These are phyloP conservation scores for Actinia tenebrosa DNA, from an alignment of 64 coral and sea anemone genomes.

Conservation along the genomic window DNA sequence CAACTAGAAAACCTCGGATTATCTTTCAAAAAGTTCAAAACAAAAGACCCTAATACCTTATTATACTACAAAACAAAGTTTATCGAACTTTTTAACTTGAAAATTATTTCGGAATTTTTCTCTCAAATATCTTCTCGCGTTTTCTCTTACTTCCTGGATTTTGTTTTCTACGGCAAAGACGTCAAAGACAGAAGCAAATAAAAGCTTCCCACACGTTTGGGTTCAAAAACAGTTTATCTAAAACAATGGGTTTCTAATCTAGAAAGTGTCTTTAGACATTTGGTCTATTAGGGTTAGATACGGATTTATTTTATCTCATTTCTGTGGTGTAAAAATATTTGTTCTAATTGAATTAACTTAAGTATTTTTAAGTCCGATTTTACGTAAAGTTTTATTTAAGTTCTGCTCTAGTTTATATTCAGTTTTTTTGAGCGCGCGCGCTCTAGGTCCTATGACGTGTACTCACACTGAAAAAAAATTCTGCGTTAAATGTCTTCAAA, in stretches of 20 bases:
- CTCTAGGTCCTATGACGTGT: too few relatives aligned
- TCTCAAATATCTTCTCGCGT: neutral
- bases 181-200: neutral
- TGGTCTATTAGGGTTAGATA: neutral
- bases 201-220: neutral
- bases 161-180: too few relatives aligned
- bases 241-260: neutral
- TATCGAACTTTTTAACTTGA: neutral
- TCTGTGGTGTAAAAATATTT: too few relatives aligned
- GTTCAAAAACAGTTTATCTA: neutral
- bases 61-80: neutral
- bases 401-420: too few relatives aligned
- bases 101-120: neutral
- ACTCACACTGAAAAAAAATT: too few relatives aligned
- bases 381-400: too few relatives aligned
- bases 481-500: too few relatives aligned
- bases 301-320: too few relatives aligned
- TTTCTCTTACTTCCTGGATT: neutral
- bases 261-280: neutral
- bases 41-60: neutral
- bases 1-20: neutral
- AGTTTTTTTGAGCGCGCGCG: too few relatives aligned
- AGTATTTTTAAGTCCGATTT: too few relatives aligned
- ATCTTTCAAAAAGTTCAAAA: neutral
- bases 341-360: too few relatives aligned